phyloP scores from a whole-genome alignment of 2,888 invertebrate species.

The Julus scandinavius region DNA sequence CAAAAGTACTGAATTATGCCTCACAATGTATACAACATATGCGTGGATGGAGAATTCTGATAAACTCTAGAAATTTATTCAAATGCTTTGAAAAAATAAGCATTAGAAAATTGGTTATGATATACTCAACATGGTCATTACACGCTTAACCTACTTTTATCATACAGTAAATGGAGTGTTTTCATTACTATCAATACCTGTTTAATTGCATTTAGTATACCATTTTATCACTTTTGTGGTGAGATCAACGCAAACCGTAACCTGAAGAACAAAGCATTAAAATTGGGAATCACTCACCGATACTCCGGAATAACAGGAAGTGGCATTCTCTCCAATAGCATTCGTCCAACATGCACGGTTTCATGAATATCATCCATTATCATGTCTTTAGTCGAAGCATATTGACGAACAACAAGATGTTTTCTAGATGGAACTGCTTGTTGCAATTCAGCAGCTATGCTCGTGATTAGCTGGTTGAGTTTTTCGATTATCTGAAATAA shows the following conservation, averaged over 20 bases:
- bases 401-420: not conserved
- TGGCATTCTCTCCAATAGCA: conserved; percentile 54
- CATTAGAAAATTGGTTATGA: too few relatives aligned
- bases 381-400: conserved; percentile 7
- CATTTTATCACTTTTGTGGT: too few relatives aligned
- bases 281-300: conserved; percentile 50
- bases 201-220: too few relatives aligned
- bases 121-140: too few relatives aligned
- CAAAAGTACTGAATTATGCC: too few relatives aligned
- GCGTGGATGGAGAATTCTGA: too few relatives aligned
- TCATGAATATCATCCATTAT: conserved; percentile 46
- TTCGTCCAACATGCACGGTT: conserved; percentile 51
- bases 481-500: conserved; percentile 21
- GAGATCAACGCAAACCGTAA: too few relatives aligned
- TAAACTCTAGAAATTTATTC: not conserved
- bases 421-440: conserved; percentile 39
- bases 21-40: too few relatives aligned
- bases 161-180: too few relatives aligned
- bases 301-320: conserved; percentile 56
- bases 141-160: too few relatives aligned
- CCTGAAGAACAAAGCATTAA: not conserved
- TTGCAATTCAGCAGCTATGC: not conserved
- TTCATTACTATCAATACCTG: too few relatives aligned
- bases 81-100: not conserved
- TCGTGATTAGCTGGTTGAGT: conserved; percentile 31